Percentiles rank a stretch among this genome's conserved stretches.
phyloP scores from a whole-genome alignment of 53 echinoderm and acorn worm genomes.

The Echinarachnius parma region DNA sequence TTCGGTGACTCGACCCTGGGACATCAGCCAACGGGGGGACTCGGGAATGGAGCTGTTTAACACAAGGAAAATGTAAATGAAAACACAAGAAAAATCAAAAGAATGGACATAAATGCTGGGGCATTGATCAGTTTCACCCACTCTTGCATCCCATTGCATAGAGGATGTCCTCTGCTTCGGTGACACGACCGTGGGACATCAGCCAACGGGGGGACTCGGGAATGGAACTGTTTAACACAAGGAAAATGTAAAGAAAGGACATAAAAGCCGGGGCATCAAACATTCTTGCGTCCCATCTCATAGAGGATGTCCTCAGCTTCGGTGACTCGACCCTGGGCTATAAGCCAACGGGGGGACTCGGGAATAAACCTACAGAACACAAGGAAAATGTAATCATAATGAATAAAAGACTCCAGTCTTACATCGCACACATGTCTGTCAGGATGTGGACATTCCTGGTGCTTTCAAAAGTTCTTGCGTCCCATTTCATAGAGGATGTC shows the following conservation, averaged over 20 bases:
- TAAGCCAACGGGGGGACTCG: conserved; percentile 85
- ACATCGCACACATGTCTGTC: too few species aligned
- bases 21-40: conserved; percentile 78
- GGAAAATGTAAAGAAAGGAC: too few species aligned
- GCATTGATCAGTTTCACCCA: too few species aligned
- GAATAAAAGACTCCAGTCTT: too few species aligned
- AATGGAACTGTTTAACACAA: conserved; percentile 52
- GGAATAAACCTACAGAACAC: conserved; percentile 64
- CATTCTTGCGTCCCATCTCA: conserved; percentile 54
- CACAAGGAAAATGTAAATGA: not conserved
- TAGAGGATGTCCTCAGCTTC: conserved; percentile 77
- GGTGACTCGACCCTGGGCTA: conserved; percentile 55
- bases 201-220: conserved; percentile 94
- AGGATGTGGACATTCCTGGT: too few species aligned
- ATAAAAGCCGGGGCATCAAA: too few species aligned
- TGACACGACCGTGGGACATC: conserved; percentile 55
- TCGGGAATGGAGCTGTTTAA: conserved; percentile 84
- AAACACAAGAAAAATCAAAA: not conserved
- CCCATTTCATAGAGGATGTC: conserved; percentile 57
- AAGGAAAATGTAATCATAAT: too few species aligned
- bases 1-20: conserved; percentile 62
- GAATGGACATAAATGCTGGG: too few species aligned
- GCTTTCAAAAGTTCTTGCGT: too few species aligned
- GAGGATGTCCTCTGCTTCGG: conserved; percentile 73
- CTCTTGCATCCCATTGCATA: conserved; percentile 51